Base-by-base conservation (phyloP, 2,113 vertebrate genomes). In the Beaufortia kweichowensis region DNA sequence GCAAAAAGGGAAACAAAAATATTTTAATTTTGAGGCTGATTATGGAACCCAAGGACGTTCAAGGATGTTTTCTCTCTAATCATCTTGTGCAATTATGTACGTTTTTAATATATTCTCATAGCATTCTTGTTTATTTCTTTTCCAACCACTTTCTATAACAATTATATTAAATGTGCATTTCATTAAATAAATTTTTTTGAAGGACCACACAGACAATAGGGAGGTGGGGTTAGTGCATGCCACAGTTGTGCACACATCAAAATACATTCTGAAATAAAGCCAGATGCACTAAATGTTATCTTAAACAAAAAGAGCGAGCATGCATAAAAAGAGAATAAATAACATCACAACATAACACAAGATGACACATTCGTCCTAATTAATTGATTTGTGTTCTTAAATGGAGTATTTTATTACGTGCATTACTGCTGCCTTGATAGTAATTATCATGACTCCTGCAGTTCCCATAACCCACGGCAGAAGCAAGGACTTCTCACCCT, bases 21-120 rank as follows among this genome's bases (percentile, higher is more conserved):
- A 89, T 84, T 84, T 79, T 81, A 84, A 88, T 90, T 88, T 85
- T 67, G 41, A 84, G 80, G 78, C 83, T 89, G 84, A 89, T 90
- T 89, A 86, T 84, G 79, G 23, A 81, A 81, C 86, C 88, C 85
- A 90, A 90, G 86, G 86, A 90, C 86, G 82, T 89, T 86, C 86
- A 89, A 91, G 87, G 87, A 86, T 85, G 75, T 68, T 80, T 79
- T 77, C 81, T 85, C 86, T 79, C 78, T 84, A 86, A 88, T 88
- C 71, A 91, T 86, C 81, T 86, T 73, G 81, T 81, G 61, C 85
- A 90, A 85, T 88, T 88, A 86, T 84, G 71, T 88, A 86, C 79
- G 87, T 87, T 87, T 67, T 75, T 87, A 86, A 88, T 87, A 85
- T 84, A 83, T 86, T 88, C 76, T 82, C 80, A 75, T 55, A 78